Evolutionary conservation across 2,113 vertebrate species (phyloP).

Genomic region (Cranoglanis bouderius): DNA sequence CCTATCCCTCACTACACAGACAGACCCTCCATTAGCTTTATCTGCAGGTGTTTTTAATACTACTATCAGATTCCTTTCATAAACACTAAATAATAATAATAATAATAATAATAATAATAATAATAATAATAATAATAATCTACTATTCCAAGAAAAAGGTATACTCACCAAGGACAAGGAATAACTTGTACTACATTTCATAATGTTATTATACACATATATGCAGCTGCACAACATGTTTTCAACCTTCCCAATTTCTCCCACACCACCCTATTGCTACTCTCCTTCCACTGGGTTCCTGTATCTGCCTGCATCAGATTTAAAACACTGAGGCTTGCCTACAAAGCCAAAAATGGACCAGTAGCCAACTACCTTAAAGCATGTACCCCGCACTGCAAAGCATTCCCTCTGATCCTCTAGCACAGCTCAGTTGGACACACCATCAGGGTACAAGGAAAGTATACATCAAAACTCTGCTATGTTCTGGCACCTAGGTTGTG

Average conservation of each 20-base stretch:
- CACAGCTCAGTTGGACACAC: background rate
- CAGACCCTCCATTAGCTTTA: conserved; percentile 16
- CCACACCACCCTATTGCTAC: background rate
- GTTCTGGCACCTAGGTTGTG: background rate
- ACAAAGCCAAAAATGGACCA: background rate
- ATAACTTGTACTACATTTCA: background rate
- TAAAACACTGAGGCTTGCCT: background rate
- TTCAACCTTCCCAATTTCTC: background rate
- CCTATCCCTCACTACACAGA: conserved; percentile 23
- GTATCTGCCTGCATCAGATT: background rate
- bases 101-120: background rate
- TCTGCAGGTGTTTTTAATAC: background rate
- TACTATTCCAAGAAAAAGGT: background rate
- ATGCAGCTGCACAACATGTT: background rate
- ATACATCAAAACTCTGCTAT: too few species aligned
- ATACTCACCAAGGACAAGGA: background rate
- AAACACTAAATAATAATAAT: background rate
- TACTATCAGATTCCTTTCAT: background rate
- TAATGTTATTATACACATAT: background rate
- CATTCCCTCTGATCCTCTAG: background rate
- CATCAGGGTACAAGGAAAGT: background rate
- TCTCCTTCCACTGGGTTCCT: background rate
- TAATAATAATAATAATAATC: background rate
- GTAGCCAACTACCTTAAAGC: background rate
- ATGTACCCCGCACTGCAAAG: background rate